Evolutionary conservation across 2,888 invertebrate genomes (phyloP), one percentile per base, ranked within the genome.

Genomic region (Mythimna pallens): DNA sequence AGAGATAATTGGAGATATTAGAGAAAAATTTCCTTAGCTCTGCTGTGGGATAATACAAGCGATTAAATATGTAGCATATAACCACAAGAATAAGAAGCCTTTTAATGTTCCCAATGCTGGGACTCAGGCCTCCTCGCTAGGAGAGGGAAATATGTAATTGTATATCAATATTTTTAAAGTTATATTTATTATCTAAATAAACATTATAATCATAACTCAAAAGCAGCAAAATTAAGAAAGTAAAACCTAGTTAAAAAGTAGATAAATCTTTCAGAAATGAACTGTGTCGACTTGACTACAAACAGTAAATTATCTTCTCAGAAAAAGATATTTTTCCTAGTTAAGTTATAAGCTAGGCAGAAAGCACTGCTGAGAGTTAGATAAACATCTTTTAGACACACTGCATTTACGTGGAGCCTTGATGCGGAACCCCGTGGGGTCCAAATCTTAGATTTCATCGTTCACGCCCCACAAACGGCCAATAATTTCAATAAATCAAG

Each of bases 371-470:
- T 43, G 10, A n/a, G 14, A 9, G 52, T 14, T n/a, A 62, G 67
- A 78, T 78, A 57, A 62, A n/a, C 4, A 78, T 78, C 68, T 78
- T 43, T 47, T 7, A 63, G n/a, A 52, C 25, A 69, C 36, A 64
- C 36, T 52, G n/a, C 22, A 20, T 59, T 76, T 70, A 67, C 10
- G 61, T 64, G 59, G 20, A 59, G 25, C 34, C 55, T 43, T 55
- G n/a, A 54, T 54, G 79, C 63, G 59, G 66, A 57, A 79, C 66
- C 59, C 47, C 59, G 8, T n/a, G 79, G 20, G 65, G 74, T 73
- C 34, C 54, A 70, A 55, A 78, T 79, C 79, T 66, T n/a, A 40
- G 25, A 36, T 74, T 74, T 70, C 66, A 74, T 79, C 74, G 50
- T 70, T 78, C 43, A 79, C 70, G 80, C 80, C 54, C 63, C 63